Conservation (phyloP, 2,113 vertebrate species). For the Burhinus bistriatus region DNA sequence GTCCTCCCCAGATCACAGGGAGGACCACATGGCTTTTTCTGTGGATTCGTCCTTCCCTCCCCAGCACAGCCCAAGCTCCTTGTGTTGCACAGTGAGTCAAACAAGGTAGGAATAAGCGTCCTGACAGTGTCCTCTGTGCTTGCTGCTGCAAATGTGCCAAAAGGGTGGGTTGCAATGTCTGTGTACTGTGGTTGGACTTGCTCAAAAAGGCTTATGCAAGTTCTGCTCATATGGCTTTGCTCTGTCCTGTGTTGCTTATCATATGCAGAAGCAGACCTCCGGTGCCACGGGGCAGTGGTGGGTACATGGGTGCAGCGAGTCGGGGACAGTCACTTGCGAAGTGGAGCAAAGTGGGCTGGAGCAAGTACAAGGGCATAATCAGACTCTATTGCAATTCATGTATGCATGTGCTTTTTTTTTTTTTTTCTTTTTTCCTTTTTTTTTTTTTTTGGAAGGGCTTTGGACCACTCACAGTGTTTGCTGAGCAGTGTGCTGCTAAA, state of each 20-base stretch:
- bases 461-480: not conserved
- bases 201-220: not conserved
- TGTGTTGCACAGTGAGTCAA: not conserved
- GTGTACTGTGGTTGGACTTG: accelerated
- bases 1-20: not conserved
- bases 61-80: not conserved
- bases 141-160: not conserved
- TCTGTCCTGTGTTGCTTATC: not conserved
- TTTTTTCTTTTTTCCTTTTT: not conserved
- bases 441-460: not conserved
- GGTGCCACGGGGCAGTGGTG: not conserved
- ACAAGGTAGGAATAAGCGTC: not conserved
- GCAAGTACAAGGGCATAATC: not conserved
- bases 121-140: not conserved
- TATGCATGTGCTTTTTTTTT: too few species aligned
- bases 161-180: not conserved
- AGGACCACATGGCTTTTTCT: accelerated
- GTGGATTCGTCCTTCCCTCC: not conserved
- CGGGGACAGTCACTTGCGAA: accelerated
- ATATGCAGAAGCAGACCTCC: not conserved
- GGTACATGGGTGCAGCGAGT: accelerated
- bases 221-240: not conserved
- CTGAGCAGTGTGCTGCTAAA: not conserved
- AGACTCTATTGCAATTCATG: accelerated
- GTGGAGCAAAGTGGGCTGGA: not conserved